Percentiles rank a stretch among this genome's conserved stretches.
Conservation (phyloP, 2,888 invertebrate species). For the Xestia c-nigrum region DNA sequence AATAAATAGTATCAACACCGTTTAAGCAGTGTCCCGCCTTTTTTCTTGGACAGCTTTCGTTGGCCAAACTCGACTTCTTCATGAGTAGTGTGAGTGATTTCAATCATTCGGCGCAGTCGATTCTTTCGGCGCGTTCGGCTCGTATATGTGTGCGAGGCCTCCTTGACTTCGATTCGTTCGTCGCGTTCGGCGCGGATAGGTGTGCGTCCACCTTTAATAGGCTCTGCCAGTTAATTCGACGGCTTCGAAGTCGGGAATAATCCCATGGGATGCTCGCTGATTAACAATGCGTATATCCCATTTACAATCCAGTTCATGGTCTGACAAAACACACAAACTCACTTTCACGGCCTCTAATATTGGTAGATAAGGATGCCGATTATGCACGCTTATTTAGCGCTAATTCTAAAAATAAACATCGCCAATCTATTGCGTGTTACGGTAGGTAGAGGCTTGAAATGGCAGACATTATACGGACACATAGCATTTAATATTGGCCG, state of each 20-base stretch:
- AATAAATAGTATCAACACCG: too few relatives aligned
- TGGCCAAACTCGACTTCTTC: too few relatives aligned
- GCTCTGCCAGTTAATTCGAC: background rate
- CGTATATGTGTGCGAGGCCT: too few relatives aligned
- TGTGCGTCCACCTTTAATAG: too few relatives aligned
- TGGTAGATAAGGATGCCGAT: background rate
- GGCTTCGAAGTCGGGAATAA: background rate
- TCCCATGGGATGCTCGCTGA: background rate
- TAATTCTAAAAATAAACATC: constrained; percentile 14
- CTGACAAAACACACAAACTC: background rate
- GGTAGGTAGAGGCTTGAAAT: constrained; percentile 11
- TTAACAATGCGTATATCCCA: background rate
- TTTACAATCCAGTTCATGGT: background rate
- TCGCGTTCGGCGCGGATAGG: too few relatives aligned
- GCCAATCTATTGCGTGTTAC: constrained; percentile 3
- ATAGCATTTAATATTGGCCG: background rate
- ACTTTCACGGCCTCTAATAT: background rate
- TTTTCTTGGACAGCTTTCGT: too few relatives aligned
- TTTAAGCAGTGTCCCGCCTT: too few relatives aligned
- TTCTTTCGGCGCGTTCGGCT: too few relatives aligned
- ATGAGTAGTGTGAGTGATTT: too few relatives aligned
- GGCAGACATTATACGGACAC: constrained; percentile 22
- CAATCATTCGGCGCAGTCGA: too few relatives aligned
- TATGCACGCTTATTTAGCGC: background rate
- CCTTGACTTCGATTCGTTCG: too few relatives aligned